Evolutionary conservation across 2,888 invertebrate species (phyloP).

Genomic region (Apamea monoglypha): DNA sequence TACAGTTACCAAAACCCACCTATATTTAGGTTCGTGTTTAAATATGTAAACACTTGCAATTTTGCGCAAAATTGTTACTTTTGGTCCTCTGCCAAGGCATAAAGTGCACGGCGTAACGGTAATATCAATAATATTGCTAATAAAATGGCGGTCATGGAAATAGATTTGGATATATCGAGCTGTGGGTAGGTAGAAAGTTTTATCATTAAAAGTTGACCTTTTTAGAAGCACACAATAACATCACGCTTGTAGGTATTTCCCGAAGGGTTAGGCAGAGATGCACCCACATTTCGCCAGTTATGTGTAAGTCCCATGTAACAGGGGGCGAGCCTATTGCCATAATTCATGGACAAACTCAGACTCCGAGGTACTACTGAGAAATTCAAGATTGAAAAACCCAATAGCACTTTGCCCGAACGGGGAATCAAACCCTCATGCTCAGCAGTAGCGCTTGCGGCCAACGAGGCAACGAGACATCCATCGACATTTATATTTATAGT

Average conservation of each 20-base stretch:
- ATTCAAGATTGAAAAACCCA: too few species aligned
- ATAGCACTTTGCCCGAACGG: too few species aligned
- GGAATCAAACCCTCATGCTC: too few species aligned
- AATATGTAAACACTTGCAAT: constrained; percentile 69
- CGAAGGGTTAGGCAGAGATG: too few species aligned
- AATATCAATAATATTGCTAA: constrained; percentile 66
- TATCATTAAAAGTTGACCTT: not conserved
- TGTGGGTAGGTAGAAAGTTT: constrained; percentile 14
- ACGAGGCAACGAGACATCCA: not conserved
- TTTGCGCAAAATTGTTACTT: constrained; percentile 68
- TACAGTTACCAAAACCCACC: constrained; percentile 19
- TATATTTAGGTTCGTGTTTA: constrained; percentile 47
- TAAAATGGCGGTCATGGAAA: constrained; percentile 59
- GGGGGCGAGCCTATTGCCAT: too few species aligned
- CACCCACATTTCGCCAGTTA: too few species aligned
- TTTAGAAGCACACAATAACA: too few species aligned
- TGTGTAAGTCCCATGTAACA: too few species aligned
- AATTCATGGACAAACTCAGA: too few species aligned
- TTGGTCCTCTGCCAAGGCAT: constrained; percentile 59
- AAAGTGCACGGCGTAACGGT: constrained; percentile 51
- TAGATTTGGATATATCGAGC: constrained; percentile 41
- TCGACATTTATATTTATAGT: not conserved
- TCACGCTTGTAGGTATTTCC: too few species aligned
- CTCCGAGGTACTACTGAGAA: too few species aligned
- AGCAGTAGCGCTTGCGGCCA: too few species aligned